A percentile compares a stretch with the other conserved stretches of the same genome.
phyloP scores from a whole-genome alignment of 2,797 vertebrate genomes.

The Pitangus sulphuratus region DNA sequence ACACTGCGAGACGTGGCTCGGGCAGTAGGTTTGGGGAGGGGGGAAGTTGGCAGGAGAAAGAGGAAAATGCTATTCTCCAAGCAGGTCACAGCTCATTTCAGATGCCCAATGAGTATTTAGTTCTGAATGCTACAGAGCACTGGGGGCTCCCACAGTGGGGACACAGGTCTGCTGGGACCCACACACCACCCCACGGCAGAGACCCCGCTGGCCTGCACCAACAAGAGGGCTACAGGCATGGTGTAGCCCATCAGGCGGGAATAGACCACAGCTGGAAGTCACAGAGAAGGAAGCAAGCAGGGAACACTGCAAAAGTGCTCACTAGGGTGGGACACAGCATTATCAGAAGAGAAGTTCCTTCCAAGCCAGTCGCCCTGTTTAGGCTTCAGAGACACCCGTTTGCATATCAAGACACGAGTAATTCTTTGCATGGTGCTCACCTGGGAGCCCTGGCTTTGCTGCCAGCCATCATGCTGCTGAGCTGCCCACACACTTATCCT shows the following conservation, averaged over 20 bases:
- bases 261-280: neutral
- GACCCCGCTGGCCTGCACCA: accelerated
- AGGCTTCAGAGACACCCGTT: neutral
- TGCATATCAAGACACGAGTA: neutral
- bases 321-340: neutral
- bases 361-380: neutral
- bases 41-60: neutral
- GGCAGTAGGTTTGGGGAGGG: neutral
- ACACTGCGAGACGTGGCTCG: accelerated
- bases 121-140: neutral
- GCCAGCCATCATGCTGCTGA: neutral
- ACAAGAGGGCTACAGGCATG: neutral
- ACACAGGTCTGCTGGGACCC: neutral
- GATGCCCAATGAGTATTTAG: neutral
- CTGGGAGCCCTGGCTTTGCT: neutral
- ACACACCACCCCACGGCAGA: neutral
- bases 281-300: neutral
- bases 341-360: neutral
- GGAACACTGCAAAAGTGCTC: accelerated
- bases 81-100: neutral
- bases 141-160: accelerated
- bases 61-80: neutral
- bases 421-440: neutral
- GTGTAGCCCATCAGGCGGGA: neutral
- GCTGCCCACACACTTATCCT: neutral